Evolutionary conservation across 2,888 invertebrate genomes (phyloP).

Genomic region (Lingula anatina): DNA sequence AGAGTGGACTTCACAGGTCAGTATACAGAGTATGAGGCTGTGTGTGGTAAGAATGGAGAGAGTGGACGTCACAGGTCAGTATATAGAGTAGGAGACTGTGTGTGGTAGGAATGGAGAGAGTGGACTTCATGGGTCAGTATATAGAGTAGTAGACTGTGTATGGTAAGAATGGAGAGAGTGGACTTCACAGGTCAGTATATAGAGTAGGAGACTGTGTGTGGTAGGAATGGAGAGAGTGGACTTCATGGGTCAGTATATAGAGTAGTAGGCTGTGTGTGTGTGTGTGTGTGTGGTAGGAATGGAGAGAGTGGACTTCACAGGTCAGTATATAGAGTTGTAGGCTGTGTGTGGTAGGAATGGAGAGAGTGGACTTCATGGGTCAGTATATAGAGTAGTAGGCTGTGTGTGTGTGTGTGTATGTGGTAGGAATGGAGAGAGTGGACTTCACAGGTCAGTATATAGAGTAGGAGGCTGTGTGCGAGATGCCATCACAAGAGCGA

Average conservation of each 20-base stretch:
- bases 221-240: slow-evolving; percentile 22
- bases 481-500: too few species aligned
- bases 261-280: too few species aligned
- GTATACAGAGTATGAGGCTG: slow-evolving; percentile 36
- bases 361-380: slow-evolving; percentile 24
- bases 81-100: too few species aligned
- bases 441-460: slow-evolving; percentile 20
- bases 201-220: too few species aligned
- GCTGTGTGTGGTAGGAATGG: slow-evolving; percentile 18
- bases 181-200: slow-evolving; percentile 21
- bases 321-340: slow-evolving; percentile 17
- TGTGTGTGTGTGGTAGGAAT: too few species aligned
- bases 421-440: slow-evolving; percentile 19
- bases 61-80: slow-evolving; percentile 21
- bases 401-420: too few species aligned
- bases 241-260: slow-evolving; percentile 19
- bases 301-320: slow-evolving; percentile 21
- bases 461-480: too few species aligned
- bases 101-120: slow-evolving; percentile 20
- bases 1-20: slow-evolving; percentile 24
- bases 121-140: slow-evolving; percentile 21
- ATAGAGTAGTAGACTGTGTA: too few species aligned
- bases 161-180: slow-evolving; percentile 20
- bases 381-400: slow-evolving; percentile 4
- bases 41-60: slow-evolving; percentile 27